Percentiles rank a stretch among this genome's conserved stretches.
These are phyloP conservation scores for Podabrus alpinus DNA, from an alignment of 2,888 invertebrate genomes.

Conservation along the genomic window DNA sequence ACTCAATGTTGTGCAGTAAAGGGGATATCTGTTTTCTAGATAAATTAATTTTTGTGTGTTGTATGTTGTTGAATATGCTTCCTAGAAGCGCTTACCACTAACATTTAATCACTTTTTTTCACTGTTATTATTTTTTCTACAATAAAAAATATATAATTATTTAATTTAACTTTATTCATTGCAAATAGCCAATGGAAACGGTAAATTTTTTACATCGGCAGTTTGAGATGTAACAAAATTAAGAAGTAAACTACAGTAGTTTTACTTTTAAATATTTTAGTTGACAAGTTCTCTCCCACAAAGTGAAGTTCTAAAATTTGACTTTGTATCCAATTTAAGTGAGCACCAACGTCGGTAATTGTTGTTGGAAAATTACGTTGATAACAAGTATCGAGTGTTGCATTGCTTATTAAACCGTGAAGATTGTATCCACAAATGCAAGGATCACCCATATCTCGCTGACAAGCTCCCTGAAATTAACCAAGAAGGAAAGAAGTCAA, in stretches of 20 bases:
- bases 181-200: background rate
- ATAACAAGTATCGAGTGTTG: background rate
- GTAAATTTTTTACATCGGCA: background rate
- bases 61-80: slow-evolving; percentile 17
- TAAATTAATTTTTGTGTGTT: slow-evolving; percentile 20
- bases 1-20: slow-evolving; percentile 6
- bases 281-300: background rate
- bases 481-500: background rate
- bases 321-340: slow-evolving; percentile 6
- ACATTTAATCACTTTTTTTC: background rate
- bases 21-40: slow-evolving; percentile 8
- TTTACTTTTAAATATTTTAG: background rate
- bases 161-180: background rate
- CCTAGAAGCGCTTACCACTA: slow-evolving; percentile 5
- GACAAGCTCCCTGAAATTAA: slow-evolving; percentile 6
- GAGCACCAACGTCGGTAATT: slow-evolving; percentile 8
- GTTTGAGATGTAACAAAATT: background rate
- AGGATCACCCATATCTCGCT: slow-evolving; percentile 3
- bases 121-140: background rate
- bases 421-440: slow-evolving; percentile 4
- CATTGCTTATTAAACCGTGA: slow-evolving; percentile 5
- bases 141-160: background rate
- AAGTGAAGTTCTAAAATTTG: background rate
- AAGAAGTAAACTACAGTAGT: background rate
- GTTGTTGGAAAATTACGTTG: background rate